A percentile compares a stretch with the other conserved stretches of the same genome.
Evolutionary conservation across 2,797 vertebrate species (phyloP).

Genomic region (Huso huso): DNA sequence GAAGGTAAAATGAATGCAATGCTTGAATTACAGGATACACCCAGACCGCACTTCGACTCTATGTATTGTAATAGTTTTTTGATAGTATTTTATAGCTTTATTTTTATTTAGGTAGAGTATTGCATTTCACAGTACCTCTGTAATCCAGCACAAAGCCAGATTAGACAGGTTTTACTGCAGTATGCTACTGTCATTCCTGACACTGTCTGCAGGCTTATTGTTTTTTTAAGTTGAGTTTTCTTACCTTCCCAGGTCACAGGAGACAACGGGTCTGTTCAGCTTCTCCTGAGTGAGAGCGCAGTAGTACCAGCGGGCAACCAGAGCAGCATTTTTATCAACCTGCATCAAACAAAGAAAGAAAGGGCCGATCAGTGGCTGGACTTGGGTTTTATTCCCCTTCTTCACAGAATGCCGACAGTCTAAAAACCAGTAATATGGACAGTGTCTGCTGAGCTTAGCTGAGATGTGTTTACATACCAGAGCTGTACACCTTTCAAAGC

Average conservation of each 20-base stretch:
- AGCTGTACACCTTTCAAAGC: too few relatives aligned
- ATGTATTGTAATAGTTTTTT: not conserved
- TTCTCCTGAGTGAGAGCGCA: conserved; percentile 89
- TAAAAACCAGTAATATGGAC: not conserved
- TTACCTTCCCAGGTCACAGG: conserved; percentile 92
- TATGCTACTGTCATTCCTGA: too few relatives aligned
- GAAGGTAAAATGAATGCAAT: too few relatives aligned
- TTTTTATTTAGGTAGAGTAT: not conserved
- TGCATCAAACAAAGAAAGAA: conserved; percentile 27
- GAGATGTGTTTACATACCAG: too few relatives aligned
- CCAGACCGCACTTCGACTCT: too few relatives aligned
- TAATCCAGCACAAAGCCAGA: too few relatives aligned
- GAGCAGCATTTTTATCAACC: conserved; percentile 89
- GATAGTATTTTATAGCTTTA: too few relatives aligned
- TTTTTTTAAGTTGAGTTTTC: conserved; percentile 3
- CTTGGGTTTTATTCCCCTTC: not conserved
- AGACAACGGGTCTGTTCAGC: conserved; percentile 76
- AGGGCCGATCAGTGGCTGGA: not conserved
- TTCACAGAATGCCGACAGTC: not conserved
- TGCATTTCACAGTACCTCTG: too few relatives aligned
- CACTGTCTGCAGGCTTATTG: too few relatives aligned
- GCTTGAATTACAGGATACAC: too few relatives aligned
- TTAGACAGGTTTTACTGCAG: too few relatives aligned
- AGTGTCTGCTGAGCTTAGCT: too few relatives aligned
- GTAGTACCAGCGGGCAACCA: conserved; percentile 88